Base-by-base conservation (phyloP, 2,797 vertebrate genomes). In the Dicrostonyx torquatus region DNA sequence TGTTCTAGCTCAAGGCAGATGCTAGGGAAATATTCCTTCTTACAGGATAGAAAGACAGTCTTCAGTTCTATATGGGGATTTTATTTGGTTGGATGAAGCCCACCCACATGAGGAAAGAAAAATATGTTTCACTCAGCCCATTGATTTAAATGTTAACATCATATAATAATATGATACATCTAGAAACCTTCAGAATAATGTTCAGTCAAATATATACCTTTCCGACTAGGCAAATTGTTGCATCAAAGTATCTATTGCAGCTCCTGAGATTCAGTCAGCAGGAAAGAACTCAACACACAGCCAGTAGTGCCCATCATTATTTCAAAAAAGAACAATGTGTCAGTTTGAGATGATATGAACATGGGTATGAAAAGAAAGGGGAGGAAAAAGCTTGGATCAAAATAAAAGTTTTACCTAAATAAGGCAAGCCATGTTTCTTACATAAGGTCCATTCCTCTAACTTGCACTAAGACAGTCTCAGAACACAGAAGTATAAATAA, bases 381-480 rank as follows among this genome's bases (percentile, higher is more conserved):
- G 2, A 11, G 75, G 68, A 60, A 96, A 20, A 82, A 12, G 17
- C 13, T 68, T 80, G 40, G 29, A 31, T 43, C 64, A 82, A 76
- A 87, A 5, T 68, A 85, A 73, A 83, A n/a, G 26, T 60, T 62
- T 89, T 72, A 34, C 43, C 20, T 90, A 64, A n/a, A 50, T 83
- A n/a, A 95, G 50, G 55, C 6, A 58, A n/a, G n/a, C 5, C 50
- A n/a, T 26, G 64, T 94, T 84, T 50, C 89, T 86, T n/a, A 83
- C 10, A 17, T 60, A 91, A 58, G 10, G 22, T 45, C 45, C 55
- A 5, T 45, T 26, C 31, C 55, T 94, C 66, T 64, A 76, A 48
- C 40, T 50, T 84, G 68, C 92, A 45, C 43, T 62, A 92, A 93
- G 68, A 80, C 20, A 5, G 0, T 40, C 58, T 91, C 43, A 48